phyloP scores from a whole-genome alignment of 2,888 invertebrate species.

The Ectropis crepuscularia region DNA sequence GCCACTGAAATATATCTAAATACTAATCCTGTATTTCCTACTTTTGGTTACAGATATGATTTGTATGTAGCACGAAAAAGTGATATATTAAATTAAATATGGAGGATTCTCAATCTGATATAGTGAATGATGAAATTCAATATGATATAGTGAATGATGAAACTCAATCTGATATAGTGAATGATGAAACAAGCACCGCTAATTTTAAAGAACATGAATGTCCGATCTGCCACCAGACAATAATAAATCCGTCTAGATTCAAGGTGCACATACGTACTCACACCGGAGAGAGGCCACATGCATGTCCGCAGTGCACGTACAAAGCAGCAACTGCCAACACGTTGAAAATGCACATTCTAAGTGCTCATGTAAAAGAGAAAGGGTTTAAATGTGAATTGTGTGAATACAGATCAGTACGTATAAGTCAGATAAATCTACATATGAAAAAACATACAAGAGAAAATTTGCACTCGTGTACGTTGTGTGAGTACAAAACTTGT shows the following conservation, averaged over 20 bases:
- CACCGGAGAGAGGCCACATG: background rate
- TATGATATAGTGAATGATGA: too few relatives aligned
- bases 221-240: background rate
- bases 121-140: too few relatives aligned
- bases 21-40: too few relatives aligned
- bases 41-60: too few relatives aligned
- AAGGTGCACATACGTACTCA: background rate
- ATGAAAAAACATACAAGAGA: background rate
- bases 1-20: too few relatives aligned
- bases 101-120: too few relatives aligned
- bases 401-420: background rate
- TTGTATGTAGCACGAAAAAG: too few relatives aligned
- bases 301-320: background rate
- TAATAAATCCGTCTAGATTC: background rate
- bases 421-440: background rate
- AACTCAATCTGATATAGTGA: too few relatives aligned
- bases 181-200: too few relatives aligned
- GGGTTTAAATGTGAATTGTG: slow-evolving; percentile 1
- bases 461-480: too few relatives aligned
- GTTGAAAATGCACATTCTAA: background rate
- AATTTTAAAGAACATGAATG: background rate
- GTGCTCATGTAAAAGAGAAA: background rate
- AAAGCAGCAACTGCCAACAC: background rate
- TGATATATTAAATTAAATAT: too few relatives aligned
- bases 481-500: too few relatives aligned